Evolutionary conservation across 2,113 vertebrate species (phyloP), one percentile per base, ranked within the genome.

Genomic region (Aptenodytes patagonicus): DNA sequence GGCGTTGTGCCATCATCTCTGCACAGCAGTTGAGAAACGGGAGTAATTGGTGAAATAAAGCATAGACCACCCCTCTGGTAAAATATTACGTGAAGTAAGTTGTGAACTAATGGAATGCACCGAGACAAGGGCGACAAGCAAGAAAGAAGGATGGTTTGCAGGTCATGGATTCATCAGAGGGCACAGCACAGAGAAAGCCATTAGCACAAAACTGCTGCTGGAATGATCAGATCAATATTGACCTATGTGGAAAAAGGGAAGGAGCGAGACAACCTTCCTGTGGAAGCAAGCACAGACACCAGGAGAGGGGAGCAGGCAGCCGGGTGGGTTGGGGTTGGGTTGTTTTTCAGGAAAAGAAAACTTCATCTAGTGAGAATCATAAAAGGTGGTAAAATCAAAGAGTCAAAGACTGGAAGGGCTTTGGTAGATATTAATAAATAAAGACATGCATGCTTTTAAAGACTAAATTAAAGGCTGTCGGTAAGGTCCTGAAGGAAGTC

Each of bases 331-430:
- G 19, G 52, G 29, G 31, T 60, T 64, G 83, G 71, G 21, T 25
- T 83, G 71, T 80, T 93, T 65, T 86, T 73, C 86, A 83, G 79
- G 73, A 61, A 84, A 85, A 84, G 52, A 80, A 93, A 87, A 89
- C 52, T 65, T 81, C 4, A 3, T 25, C 64, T 68, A 36, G 38
- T 32, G 44, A 92, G 84, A 91, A 36, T 70, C 76, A 28, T 57
- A 79, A 80, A 92, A 80, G 78, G 75, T 42, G 73, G 58, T 71
- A 93, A 88, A 95, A 95, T 85, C 92, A 80, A 47, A 92, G 93
- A 87, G 73, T 32, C 49, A 54, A 40, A 61, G 71, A 46, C 73
- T 93, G 64, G 55, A 62, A 93, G 64, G 64, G 62, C 75, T 92
- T 71, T 80, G 79, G 76, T 86, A 86, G 90, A 73, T 83, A 79